Conservation (phyloP, 2,797 vertebrate species). For the Molossus alvarezi region DNA sequence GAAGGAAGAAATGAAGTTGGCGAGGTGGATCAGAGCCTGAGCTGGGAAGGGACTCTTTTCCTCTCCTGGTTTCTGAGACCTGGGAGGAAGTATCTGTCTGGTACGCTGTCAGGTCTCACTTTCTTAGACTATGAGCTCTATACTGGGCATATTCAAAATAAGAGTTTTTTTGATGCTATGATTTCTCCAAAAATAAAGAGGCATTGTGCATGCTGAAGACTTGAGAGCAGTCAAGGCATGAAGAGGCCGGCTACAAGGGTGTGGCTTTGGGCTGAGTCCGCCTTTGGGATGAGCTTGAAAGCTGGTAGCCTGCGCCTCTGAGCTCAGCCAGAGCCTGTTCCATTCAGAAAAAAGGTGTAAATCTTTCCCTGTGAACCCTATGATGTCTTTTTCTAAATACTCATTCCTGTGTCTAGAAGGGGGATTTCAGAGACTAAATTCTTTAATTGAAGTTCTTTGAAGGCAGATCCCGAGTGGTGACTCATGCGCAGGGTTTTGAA, state of each 20-base stretch:
- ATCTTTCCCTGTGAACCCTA: constrained; percentile 57
- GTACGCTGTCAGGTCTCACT: background rate
- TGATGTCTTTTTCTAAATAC: constrained; percentile 3
- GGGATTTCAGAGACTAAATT: constrained; percentile 54
- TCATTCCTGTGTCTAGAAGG: constrained; percentile 32
- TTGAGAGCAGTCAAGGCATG: background rate
- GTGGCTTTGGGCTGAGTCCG: background rate
- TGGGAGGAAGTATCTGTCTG: no score
- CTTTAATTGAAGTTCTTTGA: constrained; percentile 80
- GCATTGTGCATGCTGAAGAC: background rate
- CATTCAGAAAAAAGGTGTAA: constrained; percentile 39
- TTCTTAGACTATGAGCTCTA: background rate
- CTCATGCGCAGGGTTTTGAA: constrained; percentile 64
- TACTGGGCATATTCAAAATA: background rate
- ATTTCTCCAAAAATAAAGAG: background rate
- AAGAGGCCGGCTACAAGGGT: constrained; percentile 16
- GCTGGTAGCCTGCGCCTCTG: constrained; percentile 17
- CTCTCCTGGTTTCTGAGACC: background rate
- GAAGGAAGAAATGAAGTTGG: background rate
- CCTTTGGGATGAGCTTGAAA: constrained; percentile 70
- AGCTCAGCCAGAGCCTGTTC: constrained; percentile 62
- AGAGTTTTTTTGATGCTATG: background rate
- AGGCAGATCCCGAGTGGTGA: constrained; percentile 61
- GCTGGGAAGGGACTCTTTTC: rapidly evolving
- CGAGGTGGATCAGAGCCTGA: background rate